Conservation (phyloP, 1,140 invertebrate species). For the Orchestia grillus region DNA sequence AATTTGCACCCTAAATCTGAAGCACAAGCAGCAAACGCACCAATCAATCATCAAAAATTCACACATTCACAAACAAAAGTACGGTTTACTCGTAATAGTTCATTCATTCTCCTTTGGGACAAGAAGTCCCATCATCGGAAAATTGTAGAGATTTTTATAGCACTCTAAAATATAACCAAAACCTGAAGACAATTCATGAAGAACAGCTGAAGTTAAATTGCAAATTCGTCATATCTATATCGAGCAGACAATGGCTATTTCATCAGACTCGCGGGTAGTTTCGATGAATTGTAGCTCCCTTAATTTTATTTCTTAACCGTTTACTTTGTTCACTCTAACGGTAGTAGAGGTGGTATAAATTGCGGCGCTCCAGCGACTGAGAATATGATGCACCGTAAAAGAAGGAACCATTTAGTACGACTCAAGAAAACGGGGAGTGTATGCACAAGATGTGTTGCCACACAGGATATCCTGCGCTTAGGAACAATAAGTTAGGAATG, state of each 20-base stretch:
- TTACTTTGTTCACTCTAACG: too few species aligned
- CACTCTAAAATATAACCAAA: neutral
- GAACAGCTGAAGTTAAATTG: neutral
- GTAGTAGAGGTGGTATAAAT: too few species aligned
- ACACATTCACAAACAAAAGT: neutral
- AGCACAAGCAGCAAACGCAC: neutral
- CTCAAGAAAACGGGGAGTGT: too few species aligned
- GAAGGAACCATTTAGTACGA: too few species aligned
- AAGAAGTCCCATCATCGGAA: neutral
- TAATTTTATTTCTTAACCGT: too few species aligned
- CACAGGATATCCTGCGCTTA: too few species aligned
- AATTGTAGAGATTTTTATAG: neutral
- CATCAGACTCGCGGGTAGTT: neutral
- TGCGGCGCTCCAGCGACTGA: too few species aligned
- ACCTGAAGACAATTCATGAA: neutral
- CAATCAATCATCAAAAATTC: neutral
- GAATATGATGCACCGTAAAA: too few species aligned
- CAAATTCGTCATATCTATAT: neutral
- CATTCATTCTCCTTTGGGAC: neutral
- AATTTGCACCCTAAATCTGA: neutral
- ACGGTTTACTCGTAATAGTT: neutral
- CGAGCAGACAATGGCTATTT: neutral
- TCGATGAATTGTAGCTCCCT: too few species aligned
- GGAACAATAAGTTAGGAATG: too few species aligned
- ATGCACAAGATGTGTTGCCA: too few species aligned